phyloP scores from a whole-genome alignment of 1,140 invertebrate genomes.

The Hyphantria cunea region DNA sequence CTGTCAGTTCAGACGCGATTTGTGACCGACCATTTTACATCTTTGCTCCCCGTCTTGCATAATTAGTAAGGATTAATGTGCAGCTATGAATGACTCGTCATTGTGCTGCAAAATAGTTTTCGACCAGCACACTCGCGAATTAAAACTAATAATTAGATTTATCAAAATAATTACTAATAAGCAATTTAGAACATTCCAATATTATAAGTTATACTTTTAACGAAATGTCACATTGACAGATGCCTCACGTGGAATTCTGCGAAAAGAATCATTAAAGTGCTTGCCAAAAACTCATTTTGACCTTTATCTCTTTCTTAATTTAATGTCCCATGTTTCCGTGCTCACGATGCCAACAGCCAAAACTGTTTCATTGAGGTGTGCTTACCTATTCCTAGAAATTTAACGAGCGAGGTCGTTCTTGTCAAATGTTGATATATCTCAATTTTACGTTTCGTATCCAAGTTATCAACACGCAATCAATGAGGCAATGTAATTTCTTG shows the following conservation, averaged over 20 bases:
- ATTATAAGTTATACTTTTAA: conserved; percentile 12
- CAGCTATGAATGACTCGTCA: conserved; percentile 64
- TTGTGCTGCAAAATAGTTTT: conserved; percentile 41
- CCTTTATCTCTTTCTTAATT: conserved; percentile 18
- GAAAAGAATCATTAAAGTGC: conserved; percentile 15
- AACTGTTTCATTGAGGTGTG: conserved; percentile 12
- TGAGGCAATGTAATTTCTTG: conserved; percentile 18
- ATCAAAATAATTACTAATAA: conserved; percentile 19
- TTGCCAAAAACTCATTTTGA: conserved; percentile 27
- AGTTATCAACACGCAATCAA: conserved; percentile 13
- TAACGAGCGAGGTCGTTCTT: conserved; percentile 17
- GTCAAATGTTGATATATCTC: conserved; percentile 21
- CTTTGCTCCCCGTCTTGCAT: conserved; percentile 69
- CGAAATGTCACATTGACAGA: conserved; percentile 14
- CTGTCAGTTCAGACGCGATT: conserved; percentile 73
- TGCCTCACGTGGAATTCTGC: conserved; percentile 6
- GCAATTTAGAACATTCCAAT: conserved; percentile 19
- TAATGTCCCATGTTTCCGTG: conserved; percentile 22
- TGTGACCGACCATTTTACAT: conserved; percentile 73
- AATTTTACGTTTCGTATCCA: conserved; percentile 5
- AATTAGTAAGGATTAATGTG: conserved; percentile 77
- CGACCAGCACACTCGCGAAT: conserved; percentile 37
- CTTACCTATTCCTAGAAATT: conserved; percentile 18
- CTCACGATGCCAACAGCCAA: conserved; percentile 19
- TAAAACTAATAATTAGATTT: conserved; percentile 29